These are phyloP conservation scores for Neomorphus geoffroyi DNA, from an alignment of 2,797 vertebrate species.

Conservation along the genomic window DNA sequence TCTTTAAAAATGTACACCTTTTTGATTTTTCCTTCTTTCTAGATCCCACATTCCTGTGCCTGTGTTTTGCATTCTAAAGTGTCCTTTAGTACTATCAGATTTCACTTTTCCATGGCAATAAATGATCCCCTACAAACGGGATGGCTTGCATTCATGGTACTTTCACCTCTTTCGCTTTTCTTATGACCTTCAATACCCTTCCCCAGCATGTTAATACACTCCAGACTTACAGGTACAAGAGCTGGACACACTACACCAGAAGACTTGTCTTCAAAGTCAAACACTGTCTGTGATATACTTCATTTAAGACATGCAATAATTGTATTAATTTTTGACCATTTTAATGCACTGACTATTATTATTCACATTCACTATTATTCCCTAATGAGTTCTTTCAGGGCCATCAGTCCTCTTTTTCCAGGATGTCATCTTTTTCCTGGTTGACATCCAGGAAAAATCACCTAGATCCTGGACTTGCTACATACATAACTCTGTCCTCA, in stretches of 20 bases:
- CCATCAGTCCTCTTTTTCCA: no score
- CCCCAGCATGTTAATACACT: background rate
- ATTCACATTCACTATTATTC: background rate
- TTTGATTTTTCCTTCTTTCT: background rate
- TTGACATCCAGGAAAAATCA: background rate
- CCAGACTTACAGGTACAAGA: background rate
- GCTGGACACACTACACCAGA: background rate
- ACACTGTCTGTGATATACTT: background rate
- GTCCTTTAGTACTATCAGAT: background rate
- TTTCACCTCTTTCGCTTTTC: background rate
- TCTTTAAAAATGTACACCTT: background rate
- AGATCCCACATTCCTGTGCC: background rate
- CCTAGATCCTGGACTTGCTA: accelerated
- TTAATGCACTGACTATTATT: background rate
- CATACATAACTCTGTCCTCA: background rate
- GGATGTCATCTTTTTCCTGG: no score
- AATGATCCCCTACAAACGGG: background rate
- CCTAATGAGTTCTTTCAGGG: background rate
- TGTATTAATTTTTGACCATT: background rate
- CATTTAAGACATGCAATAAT: background rate
- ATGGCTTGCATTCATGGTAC: background rate
- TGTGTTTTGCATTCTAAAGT: background rate
- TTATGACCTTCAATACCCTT: background rate
- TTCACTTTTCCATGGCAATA: background rate
- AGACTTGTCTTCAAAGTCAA: background rate